These are phyloP conservation scores for Lamellibrachia satsuma DNA, from an alignment of 2,888 invertebrate species.

Conservation along the genomic window DNA sequence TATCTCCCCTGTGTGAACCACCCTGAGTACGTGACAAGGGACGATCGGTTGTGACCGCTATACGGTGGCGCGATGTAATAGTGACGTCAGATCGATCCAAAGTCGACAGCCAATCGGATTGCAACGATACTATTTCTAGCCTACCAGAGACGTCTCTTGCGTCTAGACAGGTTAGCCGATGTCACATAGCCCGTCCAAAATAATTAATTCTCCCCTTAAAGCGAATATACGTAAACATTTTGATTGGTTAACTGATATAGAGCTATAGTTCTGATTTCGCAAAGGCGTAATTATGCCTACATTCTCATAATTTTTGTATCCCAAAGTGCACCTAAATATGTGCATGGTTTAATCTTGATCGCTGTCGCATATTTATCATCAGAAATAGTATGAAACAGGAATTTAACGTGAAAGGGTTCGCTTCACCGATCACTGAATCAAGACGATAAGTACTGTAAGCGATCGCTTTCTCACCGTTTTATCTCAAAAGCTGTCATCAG, in stretches of 20 bases:
- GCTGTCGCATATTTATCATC: no score
- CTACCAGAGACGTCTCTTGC: no score
- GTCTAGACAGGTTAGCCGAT: neutral
- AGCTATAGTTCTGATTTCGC: no score
- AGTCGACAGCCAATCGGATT: neutral
- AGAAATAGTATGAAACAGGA: no score
- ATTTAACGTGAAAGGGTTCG: neutral
- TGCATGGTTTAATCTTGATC: no score
- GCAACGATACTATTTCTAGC: neutral
- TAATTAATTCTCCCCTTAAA: neutral
- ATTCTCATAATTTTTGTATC: no score
- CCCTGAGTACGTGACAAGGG: neutral
- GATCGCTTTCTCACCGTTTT: neutral
- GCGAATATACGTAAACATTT: no score
- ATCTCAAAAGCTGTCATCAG: conserved; percentile 5
- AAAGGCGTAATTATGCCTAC: no score
- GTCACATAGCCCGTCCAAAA: neutral
- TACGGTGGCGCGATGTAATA: neutral
- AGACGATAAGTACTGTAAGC: neutral
- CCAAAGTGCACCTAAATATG: no score
- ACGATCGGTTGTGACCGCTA: neutral
- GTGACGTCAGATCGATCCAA: neutral
- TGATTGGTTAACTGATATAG: no score
- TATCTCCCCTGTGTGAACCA: neutral
- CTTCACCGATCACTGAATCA: neutral